These are phyloP conservation scores for Chrysochloris asiatica DNA, from an alignment of 2,113 vertebrate species.

Conservation along the genomic window DNA sequence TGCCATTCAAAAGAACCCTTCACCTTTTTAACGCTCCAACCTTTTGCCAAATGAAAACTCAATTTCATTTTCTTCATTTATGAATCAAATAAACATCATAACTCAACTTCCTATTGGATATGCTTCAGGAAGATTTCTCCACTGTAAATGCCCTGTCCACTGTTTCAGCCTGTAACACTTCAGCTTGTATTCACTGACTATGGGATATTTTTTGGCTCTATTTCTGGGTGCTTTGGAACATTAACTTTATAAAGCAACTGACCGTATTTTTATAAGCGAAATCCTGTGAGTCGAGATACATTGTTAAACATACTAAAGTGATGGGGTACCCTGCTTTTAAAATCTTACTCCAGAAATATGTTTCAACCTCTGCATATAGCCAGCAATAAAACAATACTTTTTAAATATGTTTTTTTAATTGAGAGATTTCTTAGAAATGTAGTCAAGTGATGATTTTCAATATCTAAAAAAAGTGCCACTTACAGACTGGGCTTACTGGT, in stretches of 20 bases:
- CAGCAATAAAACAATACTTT: slow-evolving; percentile 5
- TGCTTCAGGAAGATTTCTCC: neutral
- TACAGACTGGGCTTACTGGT: too few relatives aligned
- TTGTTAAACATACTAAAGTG: slow-evolving; percentile 32
- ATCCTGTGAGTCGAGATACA: slow-evolving; percentile 7
- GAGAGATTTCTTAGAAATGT: slow-evolving; percentile 17
- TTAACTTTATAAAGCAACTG: slow-evolving; percentile 14
- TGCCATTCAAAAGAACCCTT: neutral
- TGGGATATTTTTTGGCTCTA: neutral
- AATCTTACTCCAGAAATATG: neutral
- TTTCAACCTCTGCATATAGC: neutral
- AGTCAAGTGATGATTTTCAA: neutral
- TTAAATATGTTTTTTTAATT: neutral
- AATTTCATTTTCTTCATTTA: slow-evolving; percentile 12
- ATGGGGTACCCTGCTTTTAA: neutral
- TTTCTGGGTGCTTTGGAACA: neutral
- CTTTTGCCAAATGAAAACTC: neutral
- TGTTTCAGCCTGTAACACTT: neutral
- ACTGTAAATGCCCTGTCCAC: neutral
- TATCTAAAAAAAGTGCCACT: neutral
- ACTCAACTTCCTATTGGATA: neutral
- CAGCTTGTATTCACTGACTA: neutral
- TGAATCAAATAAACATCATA: neutral
- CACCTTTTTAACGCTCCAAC: neutral
- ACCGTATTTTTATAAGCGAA: slow-evolving; percentile 55